A percentile compares a stretch with the other conserved stretches of the same genome.
Conservation (phyloP, 2,888 invertebrate genomes). For the Drosophila cracens region DNA sequence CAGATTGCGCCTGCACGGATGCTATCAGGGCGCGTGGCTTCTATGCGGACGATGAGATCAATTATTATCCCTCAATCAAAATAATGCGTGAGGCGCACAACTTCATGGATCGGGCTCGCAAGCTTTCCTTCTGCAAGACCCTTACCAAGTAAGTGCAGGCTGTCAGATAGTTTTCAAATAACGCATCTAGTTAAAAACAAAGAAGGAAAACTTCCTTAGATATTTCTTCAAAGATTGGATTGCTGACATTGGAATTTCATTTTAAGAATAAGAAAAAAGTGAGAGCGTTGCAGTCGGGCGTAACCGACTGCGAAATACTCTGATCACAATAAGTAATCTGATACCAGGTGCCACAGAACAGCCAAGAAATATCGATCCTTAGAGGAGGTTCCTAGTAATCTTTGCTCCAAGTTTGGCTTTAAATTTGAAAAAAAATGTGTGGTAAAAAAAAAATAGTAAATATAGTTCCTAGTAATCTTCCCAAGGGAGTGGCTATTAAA, state of each 20-base stretch:
- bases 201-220: background rate
- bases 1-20: constrained; percentile 89
- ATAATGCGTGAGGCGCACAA: constrained; percentile 90
- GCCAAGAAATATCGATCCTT: background rate
- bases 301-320: background rate
- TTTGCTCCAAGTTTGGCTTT: background rate
- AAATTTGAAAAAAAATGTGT: background rate
- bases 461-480: too few relatives aligned
- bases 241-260: background rate
- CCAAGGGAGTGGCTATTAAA: too few relatives aligned
- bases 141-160: constrained; percentile 88
- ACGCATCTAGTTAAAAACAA: background rate
- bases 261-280: background rate
- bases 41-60: constrained; percentile 89
- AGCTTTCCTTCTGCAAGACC: constrained; percentile 91
- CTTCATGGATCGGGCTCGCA: constrained; percentile 94
- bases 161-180: too few relatives aligned
- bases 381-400: background rate
- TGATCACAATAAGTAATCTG: background rate
- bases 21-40: constrained; percentile 92
- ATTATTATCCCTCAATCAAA: constrained; percentile 86
- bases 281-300: background rate
- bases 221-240: background rate
- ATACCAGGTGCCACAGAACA: background rate
- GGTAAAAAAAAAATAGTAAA: too few relatives aligned